A percentile compares a stretch with the other conserved stretches of the same genome.
phyloP scores from a whole-genome alignment of 2,113 vertebrate species.

The Lonchura striata region DNA sequence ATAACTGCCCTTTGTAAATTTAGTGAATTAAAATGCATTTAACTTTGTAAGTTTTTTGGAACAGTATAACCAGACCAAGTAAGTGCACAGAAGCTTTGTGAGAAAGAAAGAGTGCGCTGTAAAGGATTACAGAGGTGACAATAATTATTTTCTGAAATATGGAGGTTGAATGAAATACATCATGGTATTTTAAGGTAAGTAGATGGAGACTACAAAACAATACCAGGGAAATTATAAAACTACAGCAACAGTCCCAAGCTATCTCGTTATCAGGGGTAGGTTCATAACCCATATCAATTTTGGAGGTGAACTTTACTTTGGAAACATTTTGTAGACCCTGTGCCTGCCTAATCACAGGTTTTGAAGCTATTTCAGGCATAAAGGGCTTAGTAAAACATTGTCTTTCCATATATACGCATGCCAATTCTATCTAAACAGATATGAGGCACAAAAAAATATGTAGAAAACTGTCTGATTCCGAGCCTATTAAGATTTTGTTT shows the following conservation, averaged over 20 bases:
- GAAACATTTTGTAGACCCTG: constrained; percentile 19
- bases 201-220: not conserved
- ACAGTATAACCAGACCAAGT: not conserved
- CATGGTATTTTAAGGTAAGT: not conserved
- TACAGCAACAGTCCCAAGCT: not conserved
- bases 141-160: not conserved
- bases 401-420: not conserved
- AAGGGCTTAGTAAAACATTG: constrained; percentile 38
- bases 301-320: constrained; percentile 27
- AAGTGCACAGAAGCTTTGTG: not conserved
- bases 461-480: not conserved
- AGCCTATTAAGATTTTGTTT: not conserved
- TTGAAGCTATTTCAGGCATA: constrained; percentile 20
- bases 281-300: not conserved
- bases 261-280: not conserved
- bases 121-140: not conserved
- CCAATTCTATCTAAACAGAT: constrained; percentile 32
- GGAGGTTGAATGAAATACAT: not conserved
- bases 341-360: not conserved
- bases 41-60: not conserved
- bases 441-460: not conserved
- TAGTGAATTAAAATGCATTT: not conserved
- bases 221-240: not conserved
- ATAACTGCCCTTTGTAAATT: not conserved
- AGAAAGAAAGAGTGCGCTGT: not conserved